These are phyloP conservation scores for Drosophila mayaguana DNA, from an alignment of 2,888 invertebrate genomes.

Conservation along the genomic window DNA sequence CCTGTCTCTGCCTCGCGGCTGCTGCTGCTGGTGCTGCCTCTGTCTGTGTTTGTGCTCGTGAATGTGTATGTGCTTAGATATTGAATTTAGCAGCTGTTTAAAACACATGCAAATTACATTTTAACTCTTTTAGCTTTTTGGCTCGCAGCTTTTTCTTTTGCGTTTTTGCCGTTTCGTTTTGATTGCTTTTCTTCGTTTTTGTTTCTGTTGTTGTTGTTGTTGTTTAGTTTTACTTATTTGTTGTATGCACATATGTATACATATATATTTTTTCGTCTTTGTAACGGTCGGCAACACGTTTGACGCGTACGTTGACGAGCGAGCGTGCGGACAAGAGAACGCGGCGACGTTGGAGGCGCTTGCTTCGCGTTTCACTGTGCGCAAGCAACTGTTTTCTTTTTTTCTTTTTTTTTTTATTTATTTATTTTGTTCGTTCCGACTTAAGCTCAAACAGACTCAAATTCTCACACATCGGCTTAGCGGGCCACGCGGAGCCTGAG, in stretches of 20 bases:
- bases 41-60: slow-evolving; percentile 9
- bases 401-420: slow-evolving; percentile 40
- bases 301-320: slow-evolving; percentile 43
- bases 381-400: slow-evolving; percentile 70
- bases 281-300: slow-evolving; percentile 61
- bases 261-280: slow-evolving; percentile 15
- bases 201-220: background rate
- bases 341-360: slow-evolving; percentile 56
- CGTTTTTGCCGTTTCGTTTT: slow-evolving; percentile 11
- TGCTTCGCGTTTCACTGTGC: slow-evolving; percentile 74
- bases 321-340: slow-evolving; percentile 32
- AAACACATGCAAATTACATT: slow-evolving; percentile 57
- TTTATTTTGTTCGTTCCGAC: slow-evolving; percentile 42
- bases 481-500: background rate
- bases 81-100: slow-evolving; percentile 47
- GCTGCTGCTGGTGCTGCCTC: background rate
- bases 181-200: slow-evolving; percentile 9
- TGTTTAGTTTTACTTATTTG: background rate
- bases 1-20: background rate
- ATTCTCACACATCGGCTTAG: slow-evolving; percentile 57
- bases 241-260: background rate
- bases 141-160: slow-evolving; percentile 32
- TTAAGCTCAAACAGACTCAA: slow-evolving; percentile 57
- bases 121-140: slow-evolving; percentile 38
- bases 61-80: slow-evolving; percentile 15